phyloP scores from a whole-genome alignment of 2,888 invertebrate genomes.

The Conistra vaccinii region DNA sequence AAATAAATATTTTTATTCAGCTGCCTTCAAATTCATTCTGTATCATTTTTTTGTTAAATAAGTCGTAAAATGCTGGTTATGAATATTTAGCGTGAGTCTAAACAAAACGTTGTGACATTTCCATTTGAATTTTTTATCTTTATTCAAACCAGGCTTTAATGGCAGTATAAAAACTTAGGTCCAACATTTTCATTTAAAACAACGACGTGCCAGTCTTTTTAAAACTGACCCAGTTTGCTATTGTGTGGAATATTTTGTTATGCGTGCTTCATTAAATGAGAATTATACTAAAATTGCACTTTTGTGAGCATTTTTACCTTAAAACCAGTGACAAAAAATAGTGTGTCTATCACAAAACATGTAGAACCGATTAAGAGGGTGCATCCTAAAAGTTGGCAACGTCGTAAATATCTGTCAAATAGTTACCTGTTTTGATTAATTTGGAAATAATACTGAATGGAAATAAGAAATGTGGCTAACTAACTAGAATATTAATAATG shows the following conservation, averaged over 20 bases:
- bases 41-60: slow-evolving; percentile 28
- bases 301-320: neutral
- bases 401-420: too few species aligned
- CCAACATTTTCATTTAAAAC: slow-evolving; percentile 55
- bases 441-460: too few species aligned
- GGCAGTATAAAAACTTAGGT: slow-evolving; percentile 57
- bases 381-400: too few species aligned
- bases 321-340: neutral
- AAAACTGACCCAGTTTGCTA: slow-evolving; percentile 43
- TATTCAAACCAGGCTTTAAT: slow-evolving; percentile 57
- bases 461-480: too few species aligned
- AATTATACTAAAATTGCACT: neutral
- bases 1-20: slow-evolving; percentile 18
- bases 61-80: slow-evolving; percentile 52
- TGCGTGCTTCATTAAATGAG: slow-evolving; percentile 12
- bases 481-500: too few species aligned
- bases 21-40: neutral
- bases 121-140: slow-evolving; percentile 48
- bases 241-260: slow-evolving; percentile 36
- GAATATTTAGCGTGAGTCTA: slow-evolving; percentile 48
- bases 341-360: neutral
- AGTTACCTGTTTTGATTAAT: too few species aligned
- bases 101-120: slow-evolving; percentile 43
- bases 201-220: slow-evolving; percentile 41
- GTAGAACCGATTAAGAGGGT: too few species aligned